Percentiles rank a stretch among this genome's conserved stretches.
Conservation (phyloP, 2,797 vertebrate species). For the Choloepus didactylus region DNA sequence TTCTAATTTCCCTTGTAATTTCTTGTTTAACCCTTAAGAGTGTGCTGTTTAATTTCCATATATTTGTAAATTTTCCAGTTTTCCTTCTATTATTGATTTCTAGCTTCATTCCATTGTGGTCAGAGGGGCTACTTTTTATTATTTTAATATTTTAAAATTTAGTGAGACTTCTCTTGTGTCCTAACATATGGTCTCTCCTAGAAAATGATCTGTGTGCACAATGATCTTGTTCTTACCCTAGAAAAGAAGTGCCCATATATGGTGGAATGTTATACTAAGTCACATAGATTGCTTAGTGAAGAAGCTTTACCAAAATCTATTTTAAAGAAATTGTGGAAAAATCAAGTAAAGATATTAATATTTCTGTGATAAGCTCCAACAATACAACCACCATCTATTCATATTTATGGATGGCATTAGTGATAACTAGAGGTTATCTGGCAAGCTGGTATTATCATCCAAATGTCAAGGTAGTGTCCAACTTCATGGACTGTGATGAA, state of each 20-base stretch:
- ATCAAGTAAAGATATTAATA: conserved; percentile 96
- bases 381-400: conserved; percentile 95
- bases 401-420: conserved; percentile 98
- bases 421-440: conserved; percentile 95
- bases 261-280: conserved; percentile 99
- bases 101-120: too few species aligned
- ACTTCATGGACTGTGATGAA: conserved; percentile 99
- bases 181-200: too few species aligned
- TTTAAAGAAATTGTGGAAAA: conserved; percentile 94
- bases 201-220: too few species aligned
- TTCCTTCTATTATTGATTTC: too few species aligned
- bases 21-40: too few species aligned
- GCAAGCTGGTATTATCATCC: conserved; percentile 96
- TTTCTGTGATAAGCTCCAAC: conserved; percentile 96
- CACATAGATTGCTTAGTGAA: conserved; percentile 95
- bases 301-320: conserved; percentile 93
- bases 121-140: too few species aligned
- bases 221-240: conserved; percentile 93
- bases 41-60: too few species aligned
- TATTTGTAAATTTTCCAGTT: too few species aligned
- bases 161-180: too few species aligned
- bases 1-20: too few species aligned
- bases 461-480: conserved; percentile 97
- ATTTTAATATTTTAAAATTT: too few species aligned
- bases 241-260: conserved; percentile 97